Evolutionary conservation across 1,140 invertebrate species (phyloP).

Genomic region (Danaus plexippus): DNA sequence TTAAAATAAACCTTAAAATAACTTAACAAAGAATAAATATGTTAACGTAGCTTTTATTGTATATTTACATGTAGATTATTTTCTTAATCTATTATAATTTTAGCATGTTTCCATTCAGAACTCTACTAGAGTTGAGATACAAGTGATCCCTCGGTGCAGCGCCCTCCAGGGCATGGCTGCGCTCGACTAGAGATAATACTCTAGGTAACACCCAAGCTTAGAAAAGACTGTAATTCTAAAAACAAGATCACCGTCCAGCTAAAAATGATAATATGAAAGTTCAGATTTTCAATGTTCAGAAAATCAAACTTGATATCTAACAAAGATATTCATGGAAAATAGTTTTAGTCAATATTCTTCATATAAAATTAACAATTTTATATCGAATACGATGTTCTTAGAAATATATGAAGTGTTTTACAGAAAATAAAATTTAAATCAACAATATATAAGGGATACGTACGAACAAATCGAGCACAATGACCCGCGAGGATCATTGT

Average conservation of each 20-base stretch:
- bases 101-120: slow-evolving; percentile 1
- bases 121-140: slow-evolving; percentile 28
- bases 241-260: slow-evolving; percentile 26
- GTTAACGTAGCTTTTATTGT: not conserved
- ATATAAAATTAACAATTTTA: no score
- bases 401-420: no score
- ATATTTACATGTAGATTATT: not conserved
- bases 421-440: no score
- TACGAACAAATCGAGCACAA: slow-evolving; percentile 6
- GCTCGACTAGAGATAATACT: slow-evolving; percentile 52
- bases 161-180: slow-evolving; percentile 49
- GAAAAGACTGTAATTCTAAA: slow-evolving; percentile 31
- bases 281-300: slow-evolving; percentile 7
- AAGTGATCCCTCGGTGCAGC: slow-evolving; percentile 45
- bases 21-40: slow-evolving; percentile 1
- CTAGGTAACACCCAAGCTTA: slow-evolving; percentile 42
- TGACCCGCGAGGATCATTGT: slow-evolving; percentile 20
- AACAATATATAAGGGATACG: no score
- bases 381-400: no score
- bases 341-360: no score
- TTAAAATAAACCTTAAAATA: not conserved
- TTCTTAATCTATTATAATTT: slow-evolving; percentile 15
- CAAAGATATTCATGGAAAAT: no score
- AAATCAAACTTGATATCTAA: no score
- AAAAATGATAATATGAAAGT: slow-evolving; percentile 21